These are phyloP conservation scores for Pelecanoides urinatrix DNA, from an alignment of 2,113 vertebrate genomes.

Conservation along the genomic window DNA sequence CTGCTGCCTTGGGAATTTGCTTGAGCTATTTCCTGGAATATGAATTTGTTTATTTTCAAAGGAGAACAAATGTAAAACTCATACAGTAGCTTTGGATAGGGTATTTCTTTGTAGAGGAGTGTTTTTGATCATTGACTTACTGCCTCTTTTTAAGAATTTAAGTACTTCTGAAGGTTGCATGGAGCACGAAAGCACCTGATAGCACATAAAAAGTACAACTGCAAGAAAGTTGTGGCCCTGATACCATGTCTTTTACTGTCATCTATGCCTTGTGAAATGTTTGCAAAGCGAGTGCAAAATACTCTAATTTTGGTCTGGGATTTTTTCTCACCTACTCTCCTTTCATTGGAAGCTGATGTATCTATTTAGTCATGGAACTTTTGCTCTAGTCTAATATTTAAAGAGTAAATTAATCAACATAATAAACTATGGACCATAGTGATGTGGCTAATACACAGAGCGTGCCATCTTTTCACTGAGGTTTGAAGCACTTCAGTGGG, in stretches of 20 bases:
- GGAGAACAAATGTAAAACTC: conserved; percentile 32
- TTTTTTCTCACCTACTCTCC: not conserved
- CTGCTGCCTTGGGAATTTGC: conserved; percentile 38
- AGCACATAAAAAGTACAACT: not conserved
- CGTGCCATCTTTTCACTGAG: not conserved
- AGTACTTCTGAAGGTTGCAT: not conserved
- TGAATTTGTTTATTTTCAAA: conserved; percentile 52
- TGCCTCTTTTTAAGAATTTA: not conserved
- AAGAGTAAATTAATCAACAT: not conserved
- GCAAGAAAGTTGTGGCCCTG: not conserved
- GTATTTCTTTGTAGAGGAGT: not conserved
- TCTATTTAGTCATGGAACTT: not conserved
- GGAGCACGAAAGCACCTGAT: not conserved
- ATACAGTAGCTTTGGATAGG: not conserved
- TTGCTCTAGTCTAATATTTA: not conserved
- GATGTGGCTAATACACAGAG: too few species aligned
- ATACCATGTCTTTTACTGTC: not conserved
- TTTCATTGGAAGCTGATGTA: not conserved
- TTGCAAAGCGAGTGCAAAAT: not conserved
- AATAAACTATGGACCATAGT: not conserved
- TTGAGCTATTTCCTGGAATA: conserved; percentile 53
- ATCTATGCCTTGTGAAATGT: rapidly evolving
- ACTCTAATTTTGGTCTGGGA: not conserved
- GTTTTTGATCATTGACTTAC: not conserved
- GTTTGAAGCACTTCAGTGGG: not conserved